A percentile compares a stretch with the other conserved stretches of the same genome.
Evolutionary conservation across 2,113 vertebrate genomes (phyloP).

Genomic region (Delphinapterus leucas): DNA sequence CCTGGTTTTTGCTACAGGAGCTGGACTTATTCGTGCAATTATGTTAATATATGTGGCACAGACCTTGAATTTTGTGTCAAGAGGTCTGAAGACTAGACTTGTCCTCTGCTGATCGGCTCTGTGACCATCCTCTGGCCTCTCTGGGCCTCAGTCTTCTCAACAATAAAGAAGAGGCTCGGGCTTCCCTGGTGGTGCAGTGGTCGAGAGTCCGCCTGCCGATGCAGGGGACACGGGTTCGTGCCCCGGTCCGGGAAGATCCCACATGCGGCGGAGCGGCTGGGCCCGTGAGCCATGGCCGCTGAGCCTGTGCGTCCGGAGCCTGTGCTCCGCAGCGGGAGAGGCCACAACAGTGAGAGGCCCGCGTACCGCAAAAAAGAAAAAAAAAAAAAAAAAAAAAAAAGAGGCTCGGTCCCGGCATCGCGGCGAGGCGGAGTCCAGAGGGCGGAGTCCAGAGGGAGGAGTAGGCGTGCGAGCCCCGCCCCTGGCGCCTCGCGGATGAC

Average conservation of each 20-base stretch:
- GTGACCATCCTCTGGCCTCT: neutral
- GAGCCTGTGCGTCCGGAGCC: too few species aligned
- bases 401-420: neutral
- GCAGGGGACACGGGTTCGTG: too few species aligned
- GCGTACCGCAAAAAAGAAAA: too few species aligned
- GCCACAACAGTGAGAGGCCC: too few species aligned
- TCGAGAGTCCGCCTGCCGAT: too few species aligned
- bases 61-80: neutral
- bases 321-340: too few species aligned
- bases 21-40: neutral
- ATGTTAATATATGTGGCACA: neutral
- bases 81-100: neutral
- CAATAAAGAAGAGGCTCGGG: neutral
- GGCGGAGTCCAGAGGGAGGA: conserved; percentile 85
- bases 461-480: conserved; percentile 81
- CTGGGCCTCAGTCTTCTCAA: neutral
- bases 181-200: too few species aligned
- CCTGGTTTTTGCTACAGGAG: neutral
- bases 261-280: too few species aligned
- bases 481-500: conserved; percentile 85
- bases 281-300: too few species aligned
- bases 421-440: neutral
- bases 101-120: neutral
- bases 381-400: too few species aligned
- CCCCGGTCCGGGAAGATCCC: too few species aligned